These are phyloP conservation scores for Chiridota heheva DNA, from an alignment of 35 echinoderm and acorn worm species.

Conservation along the genomic window DNA sequence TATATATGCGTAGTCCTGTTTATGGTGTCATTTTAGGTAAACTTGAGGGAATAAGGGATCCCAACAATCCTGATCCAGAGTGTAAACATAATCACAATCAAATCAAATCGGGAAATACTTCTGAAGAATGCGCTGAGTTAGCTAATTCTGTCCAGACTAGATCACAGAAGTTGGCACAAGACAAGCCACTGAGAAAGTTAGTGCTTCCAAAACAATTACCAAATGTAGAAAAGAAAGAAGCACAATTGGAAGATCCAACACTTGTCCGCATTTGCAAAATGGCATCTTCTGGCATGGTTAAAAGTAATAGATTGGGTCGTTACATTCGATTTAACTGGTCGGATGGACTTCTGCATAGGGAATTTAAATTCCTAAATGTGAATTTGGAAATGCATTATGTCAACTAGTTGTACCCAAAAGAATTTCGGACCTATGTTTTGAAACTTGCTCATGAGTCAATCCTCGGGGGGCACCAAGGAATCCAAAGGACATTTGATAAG, in stretches of 20 bases:
- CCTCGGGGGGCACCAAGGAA: constrained; percentile 40
- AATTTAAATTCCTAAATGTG: constrained; percentile 5
- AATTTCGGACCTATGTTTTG: constrained; percentile 30
- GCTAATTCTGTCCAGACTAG: not conserved
- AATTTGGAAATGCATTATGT: not conserved
- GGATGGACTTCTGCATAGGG: not conserved
- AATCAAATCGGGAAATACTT: not conserved
- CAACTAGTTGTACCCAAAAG: constrained; percentile 23
- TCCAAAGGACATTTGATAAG: constrained; percentile 27
- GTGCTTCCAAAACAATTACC: not conserved
- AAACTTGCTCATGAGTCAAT: constrained; percentile 43
- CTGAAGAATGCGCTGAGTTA: not conserved
- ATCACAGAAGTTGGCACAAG: constrained; percentile 2
- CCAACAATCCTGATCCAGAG: constrained; percentile 17
- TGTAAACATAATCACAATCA: not conserved
- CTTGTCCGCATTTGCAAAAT: not conserved
- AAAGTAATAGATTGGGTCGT: not conserved
- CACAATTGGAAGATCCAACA: not conserved
- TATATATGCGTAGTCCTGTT: constrained; percentile 43
- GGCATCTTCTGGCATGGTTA: not conserved
- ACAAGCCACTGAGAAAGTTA: not conserved
- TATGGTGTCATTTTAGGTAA: constrained; percentile 67
- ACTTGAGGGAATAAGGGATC: constrained; percentile 3
- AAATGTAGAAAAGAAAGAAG: not conserved
- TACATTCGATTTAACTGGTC: not conserved